Evolutionary conservation across 1,140 invertebrate genomes (phyloP), one percentile per base, ranked within the genome.

Genomic region (Uloborus diversus): DNA sequence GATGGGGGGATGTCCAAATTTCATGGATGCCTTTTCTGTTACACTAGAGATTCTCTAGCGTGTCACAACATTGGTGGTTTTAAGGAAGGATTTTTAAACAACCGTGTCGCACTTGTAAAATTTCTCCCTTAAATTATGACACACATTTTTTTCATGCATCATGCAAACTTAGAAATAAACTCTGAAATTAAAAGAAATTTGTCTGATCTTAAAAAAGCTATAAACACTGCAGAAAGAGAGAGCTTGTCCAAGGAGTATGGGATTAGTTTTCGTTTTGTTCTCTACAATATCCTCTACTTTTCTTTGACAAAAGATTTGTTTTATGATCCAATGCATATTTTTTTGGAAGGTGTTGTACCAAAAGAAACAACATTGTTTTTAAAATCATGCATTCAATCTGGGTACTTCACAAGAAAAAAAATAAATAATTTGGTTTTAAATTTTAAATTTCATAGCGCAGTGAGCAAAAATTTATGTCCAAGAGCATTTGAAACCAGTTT

Each of bases 51-150:
- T 20, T 62, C 59, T 14, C 7, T 62, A 62, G 59, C 59, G 9
- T 62, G 59, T 62, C 59, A 62, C 30, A 62, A 62, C 59, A 62
- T 62, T 9, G 59, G 59, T 62, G 59, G 59, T 28, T 62, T 62
- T 30, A 62, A 62, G 30, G 59, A 62, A 30, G 28, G 59, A n/a
- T n/a, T n/a, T n/a, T n/a, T n/a, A 62, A 62, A 30, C 59, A 62
- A 20, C 59, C 27, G 33, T 62, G 59, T 62, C 59, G 27, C 11
- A 62, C 59, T 14, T 62, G 4, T 30, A 62, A 62, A 32, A 62
- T 62, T 30, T 30, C 59, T 14, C 5, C 11, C n/a, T n/a, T n/a
- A n/a, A n/a, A n/a, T n/a, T n/a, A n/a, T n/a, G n/a, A n/a, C n/a
- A n/a, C n/a, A n/a, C 20, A 14, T 62, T n/a, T n/a, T n/a, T n/a